Evolutionary conservation across 2,888 invertebrate species (phyloP).

Genomic region (Branchellion lobata): DNA sequence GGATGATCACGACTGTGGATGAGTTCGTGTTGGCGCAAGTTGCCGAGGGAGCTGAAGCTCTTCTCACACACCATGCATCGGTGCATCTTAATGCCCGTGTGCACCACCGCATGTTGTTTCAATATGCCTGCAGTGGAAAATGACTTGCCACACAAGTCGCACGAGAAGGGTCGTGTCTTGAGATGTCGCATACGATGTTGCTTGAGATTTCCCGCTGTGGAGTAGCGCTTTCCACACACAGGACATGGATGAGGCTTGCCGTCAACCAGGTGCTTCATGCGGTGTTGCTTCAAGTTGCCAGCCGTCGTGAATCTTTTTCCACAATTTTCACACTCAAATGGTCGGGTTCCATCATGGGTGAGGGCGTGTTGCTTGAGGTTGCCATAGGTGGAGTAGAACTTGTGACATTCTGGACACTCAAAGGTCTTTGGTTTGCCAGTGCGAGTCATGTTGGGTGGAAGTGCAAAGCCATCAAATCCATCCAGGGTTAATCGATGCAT

Average conservation of each 20-base stretch:
- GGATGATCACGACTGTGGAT: slow-evolving; percentile 42
- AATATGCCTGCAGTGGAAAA: slow-evolving; percentile 40
- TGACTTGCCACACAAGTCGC: slow-evolving; percentile 41
- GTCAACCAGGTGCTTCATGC: slow-evolving; percentile 35
- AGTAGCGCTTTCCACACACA: slow-evolving; percentile 40
- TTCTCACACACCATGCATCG: slow-evolving; percentile 45
- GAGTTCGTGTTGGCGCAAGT: slow-evolving; percentile 42
- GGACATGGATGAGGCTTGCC: slow-evolving; percentile 39
- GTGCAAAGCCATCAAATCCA: slow-evolving; percentile 35
- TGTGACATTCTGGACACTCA: slow-evolving; percentile 48
- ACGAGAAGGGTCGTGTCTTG: slow-evolving; percentile 40
- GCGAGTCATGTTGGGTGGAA: slow-evolving; percentile 31
- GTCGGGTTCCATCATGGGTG: slow-evolving; percentile 43
- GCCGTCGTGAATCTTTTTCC: slow-evolving; percentile 45
- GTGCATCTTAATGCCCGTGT: slow-evolving; percentile 44
- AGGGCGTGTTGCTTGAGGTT: slow-evolving; percentile 46
- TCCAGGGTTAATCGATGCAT: slow-evolving; percentile 38
- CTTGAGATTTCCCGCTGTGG: slow-evolving; percentile 40
- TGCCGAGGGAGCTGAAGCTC: slow-evolving; percentile 43
- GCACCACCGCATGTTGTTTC: slow-evolving; percentile 39
- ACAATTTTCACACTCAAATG: slow-evolving; percentile 47
- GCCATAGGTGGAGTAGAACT: slow-evolving; percentile 46
- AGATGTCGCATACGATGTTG: slow-evolving; percentile 37
- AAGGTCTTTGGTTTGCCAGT: slow-evolving; percentile 43
- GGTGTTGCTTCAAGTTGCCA: slow-evolving; percentile 42